These are phyloP conservation scores for Dascillus cervinus DNA, from an alignment of 2,888 invertebrate genomes.

Conservation along the genomic window DNA sequence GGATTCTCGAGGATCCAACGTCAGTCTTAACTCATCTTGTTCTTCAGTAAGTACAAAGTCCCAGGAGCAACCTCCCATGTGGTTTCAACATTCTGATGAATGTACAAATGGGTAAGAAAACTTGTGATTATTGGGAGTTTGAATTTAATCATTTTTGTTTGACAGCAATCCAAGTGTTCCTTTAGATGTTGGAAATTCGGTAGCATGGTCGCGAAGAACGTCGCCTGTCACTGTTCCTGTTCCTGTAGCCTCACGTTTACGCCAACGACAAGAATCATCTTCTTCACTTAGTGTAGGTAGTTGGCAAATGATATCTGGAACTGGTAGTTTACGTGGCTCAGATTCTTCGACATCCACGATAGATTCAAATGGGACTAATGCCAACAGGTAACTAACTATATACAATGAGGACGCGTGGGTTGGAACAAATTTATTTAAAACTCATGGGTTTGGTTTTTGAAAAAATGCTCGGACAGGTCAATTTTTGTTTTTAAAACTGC, in stretches of 20 bases:
- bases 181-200: neutral
- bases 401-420: no score
- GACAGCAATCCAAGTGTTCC: slow-evolving; percentile 6
- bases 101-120: slow-evolving; percentile 27
- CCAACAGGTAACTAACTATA: no score
- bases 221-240: slow-evolving; percentile 60
- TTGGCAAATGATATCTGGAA: slow-evolving; percentile 63
- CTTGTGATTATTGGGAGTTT: neutral
- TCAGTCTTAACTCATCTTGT: slow-evolving; percentile 52
- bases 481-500: neutral
- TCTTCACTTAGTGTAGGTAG: slow-evolving; percentile 51
- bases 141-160: slow-evolving; percentile 1
- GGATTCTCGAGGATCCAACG: slow-evolving; percentile 47
- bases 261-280: slow-evolving; percentile 53
- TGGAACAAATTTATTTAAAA: no score
- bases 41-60: slow-evolving; percentile 50
- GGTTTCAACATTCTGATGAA: slow-evolving; percentile 26
- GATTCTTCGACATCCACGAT: slow-evolving; percentile 37
- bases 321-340: slow-evolving; percentile 55
- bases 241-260: slow-evolving; percentile 44
- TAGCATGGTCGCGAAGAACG: slow-evolving; percentile 37
- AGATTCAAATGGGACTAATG: slow-evolving; percentile 26
- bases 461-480: neutral
- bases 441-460: no score
- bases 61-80: slow-evolving; percentile 41